Conservation (phyloP, 2,113 vertebrate species). For the Chionis minor region DNA sequence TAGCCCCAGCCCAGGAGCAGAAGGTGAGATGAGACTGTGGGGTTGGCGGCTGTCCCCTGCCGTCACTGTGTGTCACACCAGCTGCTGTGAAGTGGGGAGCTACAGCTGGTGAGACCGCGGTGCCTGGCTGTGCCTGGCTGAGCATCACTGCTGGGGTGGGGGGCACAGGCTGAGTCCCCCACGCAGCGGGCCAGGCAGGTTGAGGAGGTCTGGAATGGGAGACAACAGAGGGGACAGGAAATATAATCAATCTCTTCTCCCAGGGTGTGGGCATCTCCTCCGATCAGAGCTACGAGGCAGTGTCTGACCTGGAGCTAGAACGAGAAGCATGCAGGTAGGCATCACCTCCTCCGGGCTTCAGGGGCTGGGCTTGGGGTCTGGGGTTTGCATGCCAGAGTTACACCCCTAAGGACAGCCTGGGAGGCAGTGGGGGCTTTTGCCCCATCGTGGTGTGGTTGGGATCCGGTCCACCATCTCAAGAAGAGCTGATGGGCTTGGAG, state of each 20-base stretch:
- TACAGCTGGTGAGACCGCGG: fast-evolving
- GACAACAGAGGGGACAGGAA: not conserved
- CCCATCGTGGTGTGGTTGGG: fast-evolving
- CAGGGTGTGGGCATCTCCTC: constrained; percentile 24
- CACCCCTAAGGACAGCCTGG: not conserved
- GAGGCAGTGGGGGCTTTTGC: fast-evolving
- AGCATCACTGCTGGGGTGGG: not conserved
- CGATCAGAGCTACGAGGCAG: constrained; percentile 58
- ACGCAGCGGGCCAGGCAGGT: fast-evolving
- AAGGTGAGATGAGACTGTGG: constrained; percentile 70
- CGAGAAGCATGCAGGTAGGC: constrained; percentile 61
- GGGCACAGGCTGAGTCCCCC: not conserved
- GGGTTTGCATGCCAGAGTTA: not conserved
- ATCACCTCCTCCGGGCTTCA: not conserved
- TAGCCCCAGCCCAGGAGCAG: not conserved
- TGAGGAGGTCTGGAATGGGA: not conserved
- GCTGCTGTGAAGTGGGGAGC: not conserved
- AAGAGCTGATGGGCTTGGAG: not conserved
- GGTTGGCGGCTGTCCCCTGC: not conserved
- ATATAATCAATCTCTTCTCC: not conserved
- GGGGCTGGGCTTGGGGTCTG: not conserved
- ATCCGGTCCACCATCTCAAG: not conserved
- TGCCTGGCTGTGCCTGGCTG: fast-evolving
- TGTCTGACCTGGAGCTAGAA: constrained; percentile 52
- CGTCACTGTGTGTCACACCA: not conserved